Evolutionary conservation across 2,113 vertebrate genomes (phyloP), one percentile per base, ranked within the genome.

Genomic region (Clarias magur): DNA sequence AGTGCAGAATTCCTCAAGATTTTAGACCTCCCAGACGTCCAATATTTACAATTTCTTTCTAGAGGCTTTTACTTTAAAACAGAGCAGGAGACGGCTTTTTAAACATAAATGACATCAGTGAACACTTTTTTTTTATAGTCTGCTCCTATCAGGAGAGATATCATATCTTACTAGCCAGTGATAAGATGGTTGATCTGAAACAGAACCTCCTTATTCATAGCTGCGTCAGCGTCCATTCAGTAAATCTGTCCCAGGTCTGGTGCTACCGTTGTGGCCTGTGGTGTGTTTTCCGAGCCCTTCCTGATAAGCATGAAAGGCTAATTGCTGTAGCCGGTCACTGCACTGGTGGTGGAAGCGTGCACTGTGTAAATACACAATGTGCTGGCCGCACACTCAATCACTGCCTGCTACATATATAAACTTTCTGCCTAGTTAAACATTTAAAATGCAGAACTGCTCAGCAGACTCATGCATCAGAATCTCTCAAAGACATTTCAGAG

Each of bases 391-490:
- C 73, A 87, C 72, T 87, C 63, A 60, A 89, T 89, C 89, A 87
- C 80, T 87, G 89, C 80, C 85, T 38, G 30, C 79, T 80, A 90
- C 72, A 85, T 80, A 85, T 83, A 88, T 84, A 89, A 84, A 87
- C 85, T 65, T 60, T 65, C 82, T 57, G 76, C 34, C 78, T 72
- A 63, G 70, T 73, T 67, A 80, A 86, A 80, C 53, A 70, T 88
- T 80, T 70, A 79, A 68, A 81, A 54, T 9, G 54, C 6, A 56
- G 73, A 86, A 81, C 84, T 30, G 53, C 73, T 78, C 62, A 81
- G 81, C 62, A 53, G 81, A 59, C 81, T n/a, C 59, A 60, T 65
- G 48, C 57, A 85, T 73, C 67, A 82, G 34, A 68, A 60, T 67
- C 62, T 84, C 60, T 3, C 21, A 65, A 42, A 67, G 84, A 80